Percentiles rank a stretch among this genome's conserved stretches.
Evolutionary conservation across 2,797 vertebrate species (phyloP).

Genomic region (Propithecus perrieri): DNA sequence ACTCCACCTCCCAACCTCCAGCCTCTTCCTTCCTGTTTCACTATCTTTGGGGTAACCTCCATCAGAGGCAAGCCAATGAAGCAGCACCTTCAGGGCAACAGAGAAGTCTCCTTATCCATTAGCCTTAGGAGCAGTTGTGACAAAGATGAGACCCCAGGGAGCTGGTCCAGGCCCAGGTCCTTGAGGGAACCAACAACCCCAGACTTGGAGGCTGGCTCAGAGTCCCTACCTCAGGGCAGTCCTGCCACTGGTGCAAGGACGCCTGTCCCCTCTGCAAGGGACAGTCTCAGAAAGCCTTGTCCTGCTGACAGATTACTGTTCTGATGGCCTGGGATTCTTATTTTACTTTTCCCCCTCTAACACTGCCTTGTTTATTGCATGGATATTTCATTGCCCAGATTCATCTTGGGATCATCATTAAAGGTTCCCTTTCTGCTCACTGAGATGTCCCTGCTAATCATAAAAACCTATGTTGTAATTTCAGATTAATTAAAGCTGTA

Average conservation of each 20-base stretch:
- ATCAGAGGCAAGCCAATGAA: not conserved
- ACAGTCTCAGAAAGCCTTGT: not conserved
- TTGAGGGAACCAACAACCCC: not conserved
- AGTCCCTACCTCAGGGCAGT: not conserved
- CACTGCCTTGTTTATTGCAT: slow-evolving; percentile 42
- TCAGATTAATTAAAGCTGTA: slow-evolving; percentile 85
- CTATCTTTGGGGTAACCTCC: not conserved
- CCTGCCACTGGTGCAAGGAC: not conserved
- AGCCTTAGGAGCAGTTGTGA: not conserved
- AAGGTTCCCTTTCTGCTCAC: slow-evolving; percentile 68
- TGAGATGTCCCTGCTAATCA: slow-evolving; percentile 72
- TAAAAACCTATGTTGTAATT: slow-evolving; percentile 76
- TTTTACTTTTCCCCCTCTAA: slow-evolving; percentile 52
- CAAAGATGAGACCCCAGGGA: not conserved
- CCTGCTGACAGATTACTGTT: not conserved
- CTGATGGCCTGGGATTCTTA: not conserved
- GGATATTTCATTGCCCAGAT: slow-evolving; percentile 72
- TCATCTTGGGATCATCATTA: slow-evolving; percentile 47
- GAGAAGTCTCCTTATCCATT: not conserved
- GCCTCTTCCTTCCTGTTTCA: not conserved
- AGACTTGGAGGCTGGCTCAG: not conserved
- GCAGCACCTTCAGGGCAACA: not conserved
- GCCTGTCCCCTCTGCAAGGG: not conserved
- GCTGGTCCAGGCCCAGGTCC: not conserved
- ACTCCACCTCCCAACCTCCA: not conserved